Percentiles rank a stretch among this genome's conserved stretches.
phyloP scores from a whole-genome alignment of 2,888 invertebrate species.

The Sphaerolaimus hirsutus region DNA sequence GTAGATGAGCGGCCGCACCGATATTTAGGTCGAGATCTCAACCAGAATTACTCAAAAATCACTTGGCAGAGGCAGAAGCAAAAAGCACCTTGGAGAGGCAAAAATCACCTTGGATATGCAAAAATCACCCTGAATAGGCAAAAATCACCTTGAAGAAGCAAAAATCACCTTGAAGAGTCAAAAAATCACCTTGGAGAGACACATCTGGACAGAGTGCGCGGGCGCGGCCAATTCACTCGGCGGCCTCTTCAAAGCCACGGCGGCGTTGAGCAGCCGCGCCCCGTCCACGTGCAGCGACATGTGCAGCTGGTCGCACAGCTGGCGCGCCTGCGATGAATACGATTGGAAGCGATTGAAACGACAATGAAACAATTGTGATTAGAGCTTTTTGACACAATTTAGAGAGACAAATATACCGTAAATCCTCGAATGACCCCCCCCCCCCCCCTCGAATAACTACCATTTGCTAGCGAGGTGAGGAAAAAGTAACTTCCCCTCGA shows the following conservation, averaged over 20 bases:
- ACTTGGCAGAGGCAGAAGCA: no score
- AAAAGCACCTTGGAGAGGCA: slow-evolving; percentile 15
- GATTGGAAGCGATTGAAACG: no score
- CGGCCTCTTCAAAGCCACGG: slow-evolving; percentile 41
- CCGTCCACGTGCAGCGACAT: slow-evolving; percentile 68
- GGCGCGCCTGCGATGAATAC: slow-evolving; percentile 31
- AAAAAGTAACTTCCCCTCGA: no score
- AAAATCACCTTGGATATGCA: not conserved
- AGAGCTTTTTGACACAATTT: no score
- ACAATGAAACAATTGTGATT: no score
- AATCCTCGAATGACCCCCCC: no score
- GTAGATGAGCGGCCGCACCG: no score
- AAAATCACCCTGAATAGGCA: not conserved
- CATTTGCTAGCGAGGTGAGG: no score
- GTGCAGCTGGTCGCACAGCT: slow-evolving; percentile 39
- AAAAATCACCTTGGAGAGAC: slow-evolving; percentile 50
- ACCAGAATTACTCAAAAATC: no score
- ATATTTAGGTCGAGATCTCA: no score
- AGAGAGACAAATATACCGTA: no score
- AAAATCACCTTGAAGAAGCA: not conserved
- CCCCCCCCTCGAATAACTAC: no score
- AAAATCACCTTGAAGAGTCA: not conserved
- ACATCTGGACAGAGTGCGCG: slow-evolving; percentile 58
- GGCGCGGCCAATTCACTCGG: slow-evolving; percentile 42
- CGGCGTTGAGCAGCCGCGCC: slow-evolving; percentile 69